phyloP scores from a whole-genome alignment of 2,797 vertebrate species.

The Sebastes paucispinis region DNA sequence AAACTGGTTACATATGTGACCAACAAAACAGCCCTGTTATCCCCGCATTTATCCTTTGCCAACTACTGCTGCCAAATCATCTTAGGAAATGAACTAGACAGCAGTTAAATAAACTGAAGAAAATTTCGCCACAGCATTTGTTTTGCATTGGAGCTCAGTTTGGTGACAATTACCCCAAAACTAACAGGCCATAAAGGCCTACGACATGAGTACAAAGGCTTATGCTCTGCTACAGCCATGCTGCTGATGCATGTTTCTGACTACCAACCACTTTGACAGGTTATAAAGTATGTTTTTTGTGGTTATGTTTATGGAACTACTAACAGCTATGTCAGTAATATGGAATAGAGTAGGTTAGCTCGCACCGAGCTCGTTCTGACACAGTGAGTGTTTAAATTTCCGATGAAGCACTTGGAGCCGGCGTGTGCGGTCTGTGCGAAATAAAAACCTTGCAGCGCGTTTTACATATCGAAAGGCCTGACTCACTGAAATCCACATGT shows the following conservation, averaged over 20 bases:
- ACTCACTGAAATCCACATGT: constrained; percentile 61
- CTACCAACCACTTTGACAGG: not conserved
- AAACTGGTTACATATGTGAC: not conserved
- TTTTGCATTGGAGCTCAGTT: not conserved
- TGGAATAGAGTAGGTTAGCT: not conserved
- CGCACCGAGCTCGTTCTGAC: constrained; percentile 23
- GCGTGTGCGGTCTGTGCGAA: constrained; percentile 41
- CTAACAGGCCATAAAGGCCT: not conserved
- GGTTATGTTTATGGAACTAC: not conserved
- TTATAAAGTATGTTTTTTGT: not conserved
- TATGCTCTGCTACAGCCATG: not conserved
- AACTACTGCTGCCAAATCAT: not conserved
- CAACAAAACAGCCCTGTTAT: not conserved
- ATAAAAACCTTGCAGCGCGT: constrained; percentile 49
- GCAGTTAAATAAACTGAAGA: not conserved
- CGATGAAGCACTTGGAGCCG: constrained; percentile 38
- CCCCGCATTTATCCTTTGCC: not conserved
- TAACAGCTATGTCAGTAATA: not conserved
- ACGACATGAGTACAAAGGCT: not conserved
- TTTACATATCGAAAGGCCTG: constrained; percentile 75
- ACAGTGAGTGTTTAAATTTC: constrained; percentile 52
- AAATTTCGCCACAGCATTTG: not conserved
- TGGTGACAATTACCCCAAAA: not conserved
- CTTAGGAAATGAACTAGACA: not conserved
- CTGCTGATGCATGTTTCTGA: not conserved